A percentile compares a stretch with the other conserved stretches of the same genome.
These are phyloP conservation scores for Entomyzon cyanotis DNA, from an alignment of 2,113 vertebrate genomes.

Conservation along the genomic window DNA sequence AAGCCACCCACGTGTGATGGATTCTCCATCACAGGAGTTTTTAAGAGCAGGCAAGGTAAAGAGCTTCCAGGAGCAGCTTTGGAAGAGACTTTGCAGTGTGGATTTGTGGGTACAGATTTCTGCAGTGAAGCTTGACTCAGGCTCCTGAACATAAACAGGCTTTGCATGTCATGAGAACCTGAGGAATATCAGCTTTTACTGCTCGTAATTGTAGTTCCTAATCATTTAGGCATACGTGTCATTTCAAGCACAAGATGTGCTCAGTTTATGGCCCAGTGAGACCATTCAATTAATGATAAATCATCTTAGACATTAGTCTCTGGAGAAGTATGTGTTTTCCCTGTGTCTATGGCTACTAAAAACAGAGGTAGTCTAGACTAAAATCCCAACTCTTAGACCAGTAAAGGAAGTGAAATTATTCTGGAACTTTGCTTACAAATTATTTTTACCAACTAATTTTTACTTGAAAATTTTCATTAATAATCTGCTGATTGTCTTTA, in stretches of 20 bases:
- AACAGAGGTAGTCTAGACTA: not conserved
- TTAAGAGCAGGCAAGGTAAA: not conserved
- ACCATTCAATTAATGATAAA: not conserved
- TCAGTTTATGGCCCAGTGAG: not conserved
- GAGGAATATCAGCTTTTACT: not conserved
- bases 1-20: not conserved
- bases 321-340: not conserved
- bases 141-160: not conserved
- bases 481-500: not conserved
- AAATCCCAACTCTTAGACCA: not conserved
- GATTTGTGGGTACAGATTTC: not conserved
- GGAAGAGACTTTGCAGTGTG: not conserved
- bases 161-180: not conserved
- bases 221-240: not conserved
- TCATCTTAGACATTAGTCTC: not conserved
- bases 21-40: not conserved
- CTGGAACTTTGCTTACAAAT: not conserved
- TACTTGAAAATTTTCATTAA: not conserved
- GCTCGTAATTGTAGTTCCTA: not conserved
- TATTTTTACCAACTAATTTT: not conserved
- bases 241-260: not conserved
- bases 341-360: not conserved
- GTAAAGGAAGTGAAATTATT: not conserved
- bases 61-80: not conserved
- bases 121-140: not conserved